phyloP scores from a whole-genome alignment of 2,888 invertebrate species.

The Nephrotoma appendiculata region DNA sequence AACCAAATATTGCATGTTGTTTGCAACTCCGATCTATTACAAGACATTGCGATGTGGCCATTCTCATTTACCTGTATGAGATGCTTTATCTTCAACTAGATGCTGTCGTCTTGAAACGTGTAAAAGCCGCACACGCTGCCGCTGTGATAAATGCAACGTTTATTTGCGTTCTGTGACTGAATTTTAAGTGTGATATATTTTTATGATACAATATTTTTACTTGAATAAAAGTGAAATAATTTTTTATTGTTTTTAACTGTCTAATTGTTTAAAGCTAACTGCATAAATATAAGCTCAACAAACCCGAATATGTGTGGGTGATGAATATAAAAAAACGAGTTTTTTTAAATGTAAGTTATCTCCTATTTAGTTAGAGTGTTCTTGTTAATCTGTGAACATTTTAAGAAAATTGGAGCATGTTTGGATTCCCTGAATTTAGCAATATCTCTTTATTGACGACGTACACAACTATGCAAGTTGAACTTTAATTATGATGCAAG shows the following conservation, averaged over 20 bases:
- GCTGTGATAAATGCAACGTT: background rate
- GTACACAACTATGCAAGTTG: too few relatives aligned
- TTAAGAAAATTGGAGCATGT: background rate
- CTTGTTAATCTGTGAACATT: background rate
- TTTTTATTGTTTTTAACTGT: background rate
- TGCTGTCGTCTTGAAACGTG: background rate
- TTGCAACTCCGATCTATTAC: too few relatives aligned
- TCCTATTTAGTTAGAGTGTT: background rate
- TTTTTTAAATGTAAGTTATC: background rate
- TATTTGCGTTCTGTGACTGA: background rate
- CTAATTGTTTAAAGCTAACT: background rate
- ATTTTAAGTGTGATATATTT: background rate
- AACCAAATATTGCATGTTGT: background rate
- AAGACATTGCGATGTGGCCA: background rate
- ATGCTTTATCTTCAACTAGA: background rate
- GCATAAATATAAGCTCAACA: background rate
- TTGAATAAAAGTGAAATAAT: background rate
- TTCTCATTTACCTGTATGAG: background rate
- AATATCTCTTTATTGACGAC: too few relatives aligned
- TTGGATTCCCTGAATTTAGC: background rate
- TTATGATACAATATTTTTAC: background rate
- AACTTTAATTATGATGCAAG: too few relatives aligned
- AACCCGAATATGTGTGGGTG: background rate
- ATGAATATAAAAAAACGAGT: background rate
- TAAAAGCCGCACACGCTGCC: background rate